Conservation (phyloP, 2,888 invertebrate genomes). For the Odontocolon sp. region DNA sequence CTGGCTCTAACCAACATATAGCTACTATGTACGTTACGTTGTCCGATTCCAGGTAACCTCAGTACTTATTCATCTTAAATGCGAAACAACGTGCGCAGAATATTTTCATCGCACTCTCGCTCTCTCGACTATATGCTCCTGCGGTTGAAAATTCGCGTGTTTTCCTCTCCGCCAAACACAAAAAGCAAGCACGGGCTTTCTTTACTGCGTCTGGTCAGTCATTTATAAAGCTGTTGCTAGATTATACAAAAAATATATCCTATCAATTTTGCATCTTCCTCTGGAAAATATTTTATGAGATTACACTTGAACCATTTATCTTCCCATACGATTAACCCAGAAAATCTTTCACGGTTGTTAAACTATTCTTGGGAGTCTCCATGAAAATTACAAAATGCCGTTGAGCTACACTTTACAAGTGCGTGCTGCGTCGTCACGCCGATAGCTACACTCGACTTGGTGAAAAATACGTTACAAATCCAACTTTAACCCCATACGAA, state of each 20-base stretch:
- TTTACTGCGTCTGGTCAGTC: not conserved
- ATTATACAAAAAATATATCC: not conserved
- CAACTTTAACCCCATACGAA: constrained; percentile 76
- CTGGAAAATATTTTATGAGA: not conserved
- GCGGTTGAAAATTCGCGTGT: constrained; percentile 26
- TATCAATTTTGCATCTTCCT: constrained; percentile 1
- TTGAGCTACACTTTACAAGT: not conserved
- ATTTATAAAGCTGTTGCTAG: not conserved
- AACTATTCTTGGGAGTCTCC: not conserved
- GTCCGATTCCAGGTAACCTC: constrained; percentile 65
- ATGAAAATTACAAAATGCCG: constrained; percentile 34
- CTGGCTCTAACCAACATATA: too few species aligned
- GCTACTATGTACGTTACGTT: too few species aligned
- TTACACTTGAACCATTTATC: constrained; percentile 2
- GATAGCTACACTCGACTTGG: constrained; percentile 75
- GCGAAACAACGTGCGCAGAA: constrained; percentile 58
- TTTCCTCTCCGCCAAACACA: too few species aligned
- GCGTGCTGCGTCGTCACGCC: constrained; percentile 48
- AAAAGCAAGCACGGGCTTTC: not conserved
- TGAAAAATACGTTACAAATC: constrained; percentile 80
- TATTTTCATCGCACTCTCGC: constrained; percentile 55
- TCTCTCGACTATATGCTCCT: constrained; percentile 33
- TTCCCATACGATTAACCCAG: not conserved
- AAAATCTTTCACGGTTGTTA: constrained; percentile 1
- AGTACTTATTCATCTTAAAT: constrained; percentile 65